Base-by-base conservation (phyloP, 64 coral and sea anemone species). In the Cladopsammia gracilis region DNA sequence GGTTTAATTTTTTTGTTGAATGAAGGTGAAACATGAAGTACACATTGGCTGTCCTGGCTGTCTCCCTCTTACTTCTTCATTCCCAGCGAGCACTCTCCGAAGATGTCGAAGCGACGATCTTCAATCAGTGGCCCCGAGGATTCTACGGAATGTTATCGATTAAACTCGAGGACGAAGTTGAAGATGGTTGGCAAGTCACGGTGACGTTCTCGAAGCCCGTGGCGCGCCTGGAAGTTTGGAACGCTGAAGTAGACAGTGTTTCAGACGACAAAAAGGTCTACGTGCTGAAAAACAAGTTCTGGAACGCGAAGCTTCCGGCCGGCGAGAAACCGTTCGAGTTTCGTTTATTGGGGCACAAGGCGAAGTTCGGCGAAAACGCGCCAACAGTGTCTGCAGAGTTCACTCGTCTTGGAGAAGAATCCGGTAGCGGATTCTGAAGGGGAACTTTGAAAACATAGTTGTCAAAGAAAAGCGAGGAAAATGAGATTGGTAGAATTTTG, bases 111-210 rank as follows among this genome's bases (percentile, higher is more conserved):
- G 53, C 76, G 52, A 46, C 11, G 10, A 58, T 58, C 87, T 61
- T 64, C 8, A 61, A 89, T 45, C 25, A 89, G 56, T 75, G 70
- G 70, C 70, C 18, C 43, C 10, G 23, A 23, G 54, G 64, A 81
- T 77, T 66, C 68, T 90, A 80, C 54, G 74, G 78, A 54, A n/a
- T 18, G 15, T 7, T 56, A 79, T 25, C 53, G 48, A 71, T 79
- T 25, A 25, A 56, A 10, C 62, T 69, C 26, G 44, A 80, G 7
- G 89, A 79, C 25, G 47, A 79, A 69, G 89, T 80, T n/a, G 75
- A 69, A 70, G 60, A 90, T 45, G 89, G 89, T 5, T 90, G 89
- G 89, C 64, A 67, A 78, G 64, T 80, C 12, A 66, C 15, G 0
- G 26, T 90, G 47, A 58, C 25, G 6, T 90, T 90, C 61, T 70